Evolutionary conservation across 1,140 invertebrate genomes (phyloP), one percentile per base, ranked within the genome.

Genomic region (Eufriesea mexicana): DNA sequence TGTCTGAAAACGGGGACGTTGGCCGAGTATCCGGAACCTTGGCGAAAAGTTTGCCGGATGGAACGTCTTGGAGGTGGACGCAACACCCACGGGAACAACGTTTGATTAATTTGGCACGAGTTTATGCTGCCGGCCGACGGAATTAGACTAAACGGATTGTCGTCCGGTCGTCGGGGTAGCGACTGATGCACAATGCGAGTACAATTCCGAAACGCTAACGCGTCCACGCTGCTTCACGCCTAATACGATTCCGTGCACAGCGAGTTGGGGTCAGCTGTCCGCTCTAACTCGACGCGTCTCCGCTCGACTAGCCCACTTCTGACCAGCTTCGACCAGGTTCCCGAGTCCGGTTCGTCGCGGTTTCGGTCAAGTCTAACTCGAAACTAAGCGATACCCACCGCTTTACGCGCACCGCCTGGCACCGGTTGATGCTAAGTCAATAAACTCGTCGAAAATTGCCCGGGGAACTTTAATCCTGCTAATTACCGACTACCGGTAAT

Each of bases 61-160:
- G 42, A 67, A 55, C 49, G 55, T 79, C 67, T 79, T 71, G 55
- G 66, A 42, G 18, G 23, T 2, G 35, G 14, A 14, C 14, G 47
- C 55, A 23, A 64, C 49, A 54, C 5, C 47, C 61, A 76, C 25
- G 72, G 28, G 82, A 78, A 72, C 77, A 79, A 79, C 82, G 59
- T 84, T 85, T 80, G 79, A 86, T 89, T 90, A 90, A 90, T 89
- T 87, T 86, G 84, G 74, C 77, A 78, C 76, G 83, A 86, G 86
- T 83, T 90, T 91, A 90, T 84, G 86, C 83, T 91, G 86, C 86
- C 87, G 81, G 91, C 84, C 83, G 83, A 67, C 81, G 86, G 91
- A 94, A 92, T 94, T 93, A 90, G 92, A 90, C 90, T 93, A 93
- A 94, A 93, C 88, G 91, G 93, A 94, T 94, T 94, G 92, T 91